Base-by-base conservation (phyloP, 1,140 invertebrate species). In the Nymphalis io region DNA sequence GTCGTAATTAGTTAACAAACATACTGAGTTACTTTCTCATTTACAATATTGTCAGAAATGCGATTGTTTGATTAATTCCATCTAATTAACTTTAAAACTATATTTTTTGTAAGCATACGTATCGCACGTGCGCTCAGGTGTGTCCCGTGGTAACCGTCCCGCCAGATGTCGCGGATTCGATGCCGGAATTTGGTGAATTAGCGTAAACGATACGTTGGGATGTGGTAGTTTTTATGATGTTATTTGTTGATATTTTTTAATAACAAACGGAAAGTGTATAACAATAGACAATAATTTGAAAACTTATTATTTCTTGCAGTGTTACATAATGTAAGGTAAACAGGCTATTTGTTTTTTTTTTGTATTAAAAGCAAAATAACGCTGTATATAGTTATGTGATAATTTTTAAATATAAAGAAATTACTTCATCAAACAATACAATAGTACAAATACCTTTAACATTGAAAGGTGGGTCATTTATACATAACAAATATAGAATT, bases 101-200 rank as follows among this genome's bases (percentile, higher is more conserved):
- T 46, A 46, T 46, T 46, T 46, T 46, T 46, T 46, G n/a, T 16
- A 8, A 5, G 3, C 15, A n/a, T 16, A 16, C 3, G 13, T 21
- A 21, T 21, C 18, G 74, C 75, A 79, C 78, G 76, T 80, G 80
- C 63, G 58, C 57, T 80, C 80, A 82, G 78, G 76, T 70, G 62
- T 72, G 73, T 72, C 81, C 74, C 76, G 78, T 81, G 80, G 72
- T 76, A 82, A 84, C 82, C 72, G 80, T 48, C 69, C 12, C 39
- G 60, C 80, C 82, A 82, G 81, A 84, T 82, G 82, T 67, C 80
- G 81, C 78, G 42, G 72, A 51, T 70, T 70, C 74, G 57, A 70
- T 66, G 58, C 61, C 67, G 66, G 67, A 64, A 67, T 66, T 57
- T 42, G 62, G 8, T 61, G 40, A 55, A 65, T 66, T 71, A 61